Conservation (phyloP, 1,140 invertebrate species). For the Ostrea denselamellosa region DNA sequence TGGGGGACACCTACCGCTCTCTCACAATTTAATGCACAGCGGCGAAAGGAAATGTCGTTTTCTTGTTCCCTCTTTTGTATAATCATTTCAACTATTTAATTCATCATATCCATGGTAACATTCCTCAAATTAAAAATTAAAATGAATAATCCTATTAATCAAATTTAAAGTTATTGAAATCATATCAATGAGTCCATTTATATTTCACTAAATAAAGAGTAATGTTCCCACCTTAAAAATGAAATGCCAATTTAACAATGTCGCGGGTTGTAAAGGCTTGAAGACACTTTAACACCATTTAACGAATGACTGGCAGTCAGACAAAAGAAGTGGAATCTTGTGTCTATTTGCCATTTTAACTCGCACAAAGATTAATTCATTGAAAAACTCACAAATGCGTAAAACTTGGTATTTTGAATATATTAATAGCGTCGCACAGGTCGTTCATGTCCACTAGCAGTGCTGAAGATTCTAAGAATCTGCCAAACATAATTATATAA, state of each 20-base stretch:
- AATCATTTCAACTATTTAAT: neutral
- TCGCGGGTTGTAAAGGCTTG: neutral
- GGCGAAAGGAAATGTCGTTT: neutral
- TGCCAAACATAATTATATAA: constrained; percentile 7
- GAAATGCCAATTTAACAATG: neutral
- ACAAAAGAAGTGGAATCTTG: constrained; percentile 12
- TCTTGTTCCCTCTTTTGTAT: neutral
- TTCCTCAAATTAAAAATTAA: neutral
- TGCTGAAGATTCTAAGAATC: neutral
- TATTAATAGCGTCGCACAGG: neutral
- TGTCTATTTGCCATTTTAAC: constrained; percentile 26
- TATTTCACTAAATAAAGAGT: neutral
- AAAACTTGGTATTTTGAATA: neutral
- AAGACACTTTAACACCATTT: neutral
- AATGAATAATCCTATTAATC: neutral
- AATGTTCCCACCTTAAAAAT: neutral
- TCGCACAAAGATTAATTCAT: neutral
- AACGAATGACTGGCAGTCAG: constrained; percentile 8
- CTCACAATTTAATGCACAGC: neutral
- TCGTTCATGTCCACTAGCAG: neutral
- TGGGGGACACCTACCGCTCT: neutral
- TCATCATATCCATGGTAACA: neutral
- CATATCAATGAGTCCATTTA: neutral
- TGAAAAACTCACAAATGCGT: neutral
- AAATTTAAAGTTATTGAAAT: neutral